Conservation (phyloP, 2,888 invertebrate species). For the Catocala sponsa region DNA sequence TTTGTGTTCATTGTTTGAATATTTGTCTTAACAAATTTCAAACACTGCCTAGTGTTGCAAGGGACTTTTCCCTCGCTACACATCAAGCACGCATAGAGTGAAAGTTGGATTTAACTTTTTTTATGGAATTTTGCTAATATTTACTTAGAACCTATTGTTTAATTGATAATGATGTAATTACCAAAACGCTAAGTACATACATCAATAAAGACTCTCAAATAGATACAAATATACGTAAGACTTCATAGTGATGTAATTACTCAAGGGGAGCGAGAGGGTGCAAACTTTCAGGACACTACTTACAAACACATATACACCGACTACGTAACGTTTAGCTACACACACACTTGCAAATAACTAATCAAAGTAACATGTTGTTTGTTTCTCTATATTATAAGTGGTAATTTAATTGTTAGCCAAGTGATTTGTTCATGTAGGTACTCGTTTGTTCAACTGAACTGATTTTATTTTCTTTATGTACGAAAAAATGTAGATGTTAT, state of each 20-base stretch:
- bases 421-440: neutral
- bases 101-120: no score
- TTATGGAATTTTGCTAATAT: no score
- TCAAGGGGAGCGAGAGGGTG: slow-evolving; percentile 54
- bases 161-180: no score
- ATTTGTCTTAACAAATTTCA: no score
- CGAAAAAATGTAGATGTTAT: no score
- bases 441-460: neutral
- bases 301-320: slow-evolving; percentile 2
- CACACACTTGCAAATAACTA: slow-evolving; percentile 7
- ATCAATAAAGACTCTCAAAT: slow-evolving; percentile 11
- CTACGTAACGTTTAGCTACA: neutral
- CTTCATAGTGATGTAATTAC: slow-evolving; percentile 69
- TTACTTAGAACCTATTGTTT: no score
- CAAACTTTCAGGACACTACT: slow-evolving; percentile 64
- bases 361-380: slow-evolving; percentile 25
- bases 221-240: slow-evolving; percentile 51
- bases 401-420: slow-evolving; percentile 21
- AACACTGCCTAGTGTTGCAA: no score
- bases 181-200: neutral
- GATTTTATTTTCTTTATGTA: no score
- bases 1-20: no score
- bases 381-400: slow-evolving; percentile 20
- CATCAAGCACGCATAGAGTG: no score
- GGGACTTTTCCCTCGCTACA: no score